Evolutionary conservation across 2,113 vertebrate genomes (phyloP).

Genomic region (Indicator indicator): DNA sequence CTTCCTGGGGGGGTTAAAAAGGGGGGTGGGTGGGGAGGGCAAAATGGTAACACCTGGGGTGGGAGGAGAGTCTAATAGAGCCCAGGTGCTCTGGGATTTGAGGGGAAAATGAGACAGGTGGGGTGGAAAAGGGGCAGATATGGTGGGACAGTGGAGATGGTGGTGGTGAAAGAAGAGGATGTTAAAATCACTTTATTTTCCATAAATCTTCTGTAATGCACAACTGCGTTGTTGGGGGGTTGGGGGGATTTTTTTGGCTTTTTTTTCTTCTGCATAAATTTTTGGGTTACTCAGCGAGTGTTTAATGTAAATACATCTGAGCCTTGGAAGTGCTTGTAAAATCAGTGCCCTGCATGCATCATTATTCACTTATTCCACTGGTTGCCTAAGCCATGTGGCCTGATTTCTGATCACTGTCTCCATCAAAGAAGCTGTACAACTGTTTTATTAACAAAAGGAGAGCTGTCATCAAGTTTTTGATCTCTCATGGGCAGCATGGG

Average conservation of each 20-base stretch:
- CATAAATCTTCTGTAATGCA: too few relatives aligned
- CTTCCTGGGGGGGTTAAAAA: too few relatives aligned
- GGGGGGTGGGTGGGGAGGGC: too few relatives aligned
- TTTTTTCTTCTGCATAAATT: not conserved
- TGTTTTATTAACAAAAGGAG: conserved; percentile 3
- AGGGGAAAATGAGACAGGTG: too few relatives aligned
- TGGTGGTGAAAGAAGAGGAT: too few relatives aligned
- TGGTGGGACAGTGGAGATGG: too few relatives aligned
- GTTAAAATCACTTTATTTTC: too few relatives aligned
- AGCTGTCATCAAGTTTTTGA: not conserved
- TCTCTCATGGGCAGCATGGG: not conserved
- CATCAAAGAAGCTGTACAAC: not conserved
- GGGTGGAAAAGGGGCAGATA: too few relatives aligned
- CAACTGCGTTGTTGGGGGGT: not conserved
- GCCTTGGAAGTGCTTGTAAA: not conserved
- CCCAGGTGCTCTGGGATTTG: too few relatives aligned
- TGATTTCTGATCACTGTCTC: not conserved
- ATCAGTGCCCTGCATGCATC: not conserved
- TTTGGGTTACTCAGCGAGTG: not conserved
- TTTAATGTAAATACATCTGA: not conserved
- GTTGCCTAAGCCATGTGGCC: not conserved
- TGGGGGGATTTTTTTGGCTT: not conserved
- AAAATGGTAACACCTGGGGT: too few relatives aligned
- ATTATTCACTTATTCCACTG: not conserved
- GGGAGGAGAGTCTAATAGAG: too few relatives aligned